Base-by-base conservation (phyloP, 2,113 vertebrate genomes). In the Myiozetetes cayanensis region DNA sequence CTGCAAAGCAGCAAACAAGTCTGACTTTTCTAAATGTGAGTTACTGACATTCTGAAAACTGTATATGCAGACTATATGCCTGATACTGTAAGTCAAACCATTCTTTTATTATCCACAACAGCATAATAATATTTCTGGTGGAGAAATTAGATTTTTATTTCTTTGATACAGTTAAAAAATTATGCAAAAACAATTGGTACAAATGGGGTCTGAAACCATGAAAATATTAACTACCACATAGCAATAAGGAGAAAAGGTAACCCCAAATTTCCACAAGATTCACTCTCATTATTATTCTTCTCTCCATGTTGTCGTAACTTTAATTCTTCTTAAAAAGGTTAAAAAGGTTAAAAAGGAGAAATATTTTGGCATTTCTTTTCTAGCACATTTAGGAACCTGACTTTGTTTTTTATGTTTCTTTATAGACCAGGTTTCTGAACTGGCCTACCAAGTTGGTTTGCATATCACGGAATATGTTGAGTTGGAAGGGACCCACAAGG, bases 21-120 rank as follows among this genome's bases (percentile, higher is more conserved):
- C 63, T 87, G 67, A 87, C 41, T 85, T 87, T 82, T 76, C 47
- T 80, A 85, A 77, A 91, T 55, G n/a, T 50, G 66, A 93, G 41
- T 96, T 79, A 90, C 76, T 89, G 59, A 52, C 83, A 92, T 97
- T 74, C 71, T 71, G 44, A 94, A 90, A 87, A 24, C 30, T 22
- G 1, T 65, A 58, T 76, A 53, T 82, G 16, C 63, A 76, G 70
- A 68, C 47, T 80, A 20, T 85, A 92, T 21, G 43, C 8, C 52
- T 91, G 25, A 49, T 95, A 37, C 17, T 72, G 28, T 21, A 87
- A 89, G 28, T 63, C 41, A 75, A 53, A 17, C 11, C 65, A 80
- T 74, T 80, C 5, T 93, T 89, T 83, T 78, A 87, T 76, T 96
- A 67, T 52, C 47, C 16, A 28, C 80, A 94, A 74, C 8, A 77